A percentile compares a stretch with the other conserved stretches of the same genome.
Conservation (phyloP, 2,888 invertebrate genomes). For the Amphipoea lucens region DNA sequence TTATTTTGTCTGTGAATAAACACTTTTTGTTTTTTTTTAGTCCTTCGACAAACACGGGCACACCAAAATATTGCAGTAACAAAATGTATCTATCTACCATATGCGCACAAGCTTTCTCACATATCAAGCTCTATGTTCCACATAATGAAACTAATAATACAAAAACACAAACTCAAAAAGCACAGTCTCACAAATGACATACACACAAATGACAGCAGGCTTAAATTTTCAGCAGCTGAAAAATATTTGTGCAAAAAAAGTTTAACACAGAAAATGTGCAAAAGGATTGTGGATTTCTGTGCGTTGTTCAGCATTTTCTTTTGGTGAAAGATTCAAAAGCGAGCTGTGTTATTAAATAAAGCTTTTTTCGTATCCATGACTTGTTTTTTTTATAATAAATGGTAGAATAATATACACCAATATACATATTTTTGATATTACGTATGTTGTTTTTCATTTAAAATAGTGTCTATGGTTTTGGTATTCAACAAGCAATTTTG, state of each 20-base stretch:
- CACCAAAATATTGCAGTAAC: background rate
- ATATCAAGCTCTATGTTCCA: background rate
- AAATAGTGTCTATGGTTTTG: background rate
- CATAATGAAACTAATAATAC: conserved; percentile 18
- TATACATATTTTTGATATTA: background rate
- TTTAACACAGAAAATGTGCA: background rate
- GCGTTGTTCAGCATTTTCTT: background rate
- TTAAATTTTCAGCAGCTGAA: conserved; percentile 28
- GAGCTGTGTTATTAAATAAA: background rate
- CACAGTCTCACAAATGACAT: background rate
- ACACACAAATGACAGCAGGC: conserved; percentile 19
- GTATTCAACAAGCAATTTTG: background rate
- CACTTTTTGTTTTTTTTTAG: background rate
- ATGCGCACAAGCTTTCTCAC: background rate
- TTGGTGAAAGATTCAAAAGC: conserved; percentile 12
- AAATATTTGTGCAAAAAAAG: background rate
- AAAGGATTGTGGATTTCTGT: conserved; percentile 6
- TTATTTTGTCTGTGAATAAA: background rate
- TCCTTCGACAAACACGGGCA: background rate
- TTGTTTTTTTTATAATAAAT: background rate
- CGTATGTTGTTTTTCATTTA: background rate
- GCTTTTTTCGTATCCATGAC: background rate
- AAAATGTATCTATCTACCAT: background rate
- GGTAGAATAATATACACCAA: background rate
- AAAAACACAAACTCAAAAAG: conserved; percentile 13